Percentiles rank a stretch among this genome's conserved stretches.
These are phyloP conservation scores for Rhynchomys soricoides DNA, from an alignment of 2,113 vertebrate genomes.

Conservation along the genomic window DNA sequence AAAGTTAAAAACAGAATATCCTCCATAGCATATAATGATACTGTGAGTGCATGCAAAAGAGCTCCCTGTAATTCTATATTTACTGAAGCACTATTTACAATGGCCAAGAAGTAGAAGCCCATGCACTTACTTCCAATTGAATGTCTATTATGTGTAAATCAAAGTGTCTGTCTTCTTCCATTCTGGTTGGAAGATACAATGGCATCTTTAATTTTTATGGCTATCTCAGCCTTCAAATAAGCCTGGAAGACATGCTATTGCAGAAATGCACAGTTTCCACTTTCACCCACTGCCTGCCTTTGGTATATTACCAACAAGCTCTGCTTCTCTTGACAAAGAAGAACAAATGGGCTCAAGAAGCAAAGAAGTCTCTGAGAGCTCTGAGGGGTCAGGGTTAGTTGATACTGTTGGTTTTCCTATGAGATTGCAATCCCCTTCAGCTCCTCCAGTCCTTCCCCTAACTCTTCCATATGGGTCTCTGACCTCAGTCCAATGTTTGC, in stretches of 20 bases:
- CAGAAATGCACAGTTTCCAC: background rate
- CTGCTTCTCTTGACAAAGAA: background rate
- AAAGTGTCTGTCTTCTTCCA: background rate
- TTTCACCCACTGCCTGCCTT: background rate
- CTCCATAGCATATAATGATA: background rate
- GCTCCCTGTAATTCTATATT: background rate
- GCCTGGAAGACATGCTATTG: background rate
- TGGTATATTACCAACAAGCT: background rate
- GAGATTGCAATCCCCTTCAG: too few species aligned
- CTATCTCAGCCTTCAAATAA: background rate
- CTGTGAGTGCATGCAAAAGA: background rate
- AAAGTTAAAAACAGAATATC: background rate
- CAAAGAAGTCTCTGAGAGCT: background rate
- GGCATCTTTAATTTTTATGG: background rate
- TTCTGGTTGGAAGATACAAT: background rate
- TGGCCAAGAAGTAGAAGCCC: background rate
- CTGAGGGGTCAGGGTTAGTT: too few species aligned
- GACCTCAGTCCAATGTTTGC: too few species aligned
- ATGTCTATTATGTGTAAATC: background rate
- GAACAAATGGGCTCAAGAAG: background rate
- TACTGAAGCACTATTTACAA: background rate
- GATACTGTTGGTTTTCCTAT: too few species aligned
- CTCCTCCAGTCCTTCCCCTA: too few species aligned
- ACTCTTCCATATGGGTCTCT: too few species aligned
- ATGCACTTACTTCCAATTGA: background rate